Conservation (phyloP, 1,140 invertebrate species). For the Drosophila azteca region DNA sequence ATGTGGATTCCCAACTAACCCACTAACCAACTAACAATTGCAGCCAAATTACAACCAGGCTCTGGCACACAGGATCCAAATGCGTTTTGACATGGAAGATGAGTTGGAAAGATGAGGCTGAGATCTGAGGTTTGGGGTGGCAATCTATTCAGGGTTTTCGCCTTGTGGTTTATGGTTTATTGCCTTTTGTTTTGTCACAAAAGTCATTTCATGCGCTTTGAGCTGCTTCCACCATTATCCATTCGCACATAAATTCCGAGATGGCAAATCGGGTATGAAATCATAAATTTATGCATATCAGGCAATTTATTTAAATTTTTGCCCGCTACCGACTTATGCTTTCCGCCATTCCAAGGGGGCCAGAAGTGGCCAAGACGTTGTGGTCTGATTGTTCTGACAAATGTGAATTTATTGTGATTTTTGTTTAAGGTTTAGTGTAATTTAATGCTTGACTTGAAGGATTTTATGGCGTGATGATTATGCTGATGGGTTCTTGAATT, state of each 20-base stretch:
- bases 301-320: constrained; percentile 53
- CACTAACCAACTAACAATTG: constrained; percentile 48
- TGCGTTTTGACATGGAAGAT: constrained; percentile 17
- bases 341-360: not conserved
- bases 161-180: constrained; percentile 65
- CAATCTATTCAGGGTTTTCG: constrained; percentile 7
- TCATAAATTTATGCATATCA: constrained; percentile 60
- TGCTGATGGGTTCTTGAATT: no score
- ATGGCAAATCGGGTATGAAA: constrained; percentile 48
- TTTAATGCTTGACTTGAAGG: no score
- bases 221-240: no score
- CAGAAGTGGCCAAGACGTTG: no score
- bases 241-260: constrained; percentile 54
- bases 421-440: no score
- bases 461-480: no score
- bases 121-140: constrained; percentile 10
- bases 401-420: not conserved
- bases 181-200: constrained; percentile 75
- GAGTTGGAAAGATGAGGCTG: no score
- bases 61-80: constrained; percentile 30
- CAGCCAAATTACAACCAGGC: constrained; percentile 46
- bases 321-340: not conserved
- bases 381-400: no score
- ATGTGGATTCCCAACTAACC: not conserved
- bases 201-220: constrained; percentile 65